A percentile compares a stretch with the other conserved stretches of the same genome.
phyloP scores from a whole-genome alignment of 1,140 invertebrate species.

The Anadara kagoshimensis region DNA sequence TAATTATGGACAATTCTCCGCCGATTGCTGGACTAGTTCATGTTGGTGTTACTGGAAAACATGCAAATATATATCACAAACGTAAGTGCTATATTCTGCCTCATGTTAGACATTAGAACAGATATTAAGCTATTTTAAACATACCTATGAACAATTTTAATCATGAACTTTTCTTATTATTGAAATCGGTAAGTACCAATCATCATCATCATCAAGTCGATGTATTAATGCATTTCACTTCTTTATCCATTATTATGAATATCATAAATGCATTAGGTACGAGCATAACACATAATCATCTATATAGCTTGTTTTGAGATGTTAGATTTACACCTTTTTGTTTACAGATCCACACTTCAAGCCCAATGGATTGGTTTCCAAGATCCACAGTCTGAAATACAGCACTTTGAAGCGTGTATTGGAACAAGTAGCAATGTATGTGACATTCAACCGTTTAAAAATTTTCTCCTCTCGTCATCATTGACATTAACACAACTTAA shows the following conservation, averaged over 20 bases:
- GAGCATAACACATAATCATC: too few relatives aligned
- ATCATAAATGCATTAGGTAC: too few relatives aligned
- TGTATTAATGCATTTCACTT: too few relatives aligned
- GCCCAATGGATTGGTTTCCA: slow-evolving; percentile 52
- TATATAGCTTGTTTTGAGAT: too few relatives aligned
- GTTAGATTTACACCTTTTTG: too few relatives aligned
- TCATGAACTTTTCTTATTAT: too few relatives aligned
- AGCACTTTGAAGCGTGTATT: slow-evolving; percentile 49
- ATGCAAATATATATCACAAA: slow-evolving; percentile 32
- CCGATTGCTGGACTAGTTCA: slow-evolving; percentile 41
- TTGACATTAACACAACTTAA: slow-evolving; percentile 23
- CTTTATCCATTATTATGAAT: too few relatives aligned
- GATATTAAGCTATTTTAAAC: too few relatives aligned
- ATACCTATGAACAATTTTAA: too few relatives aligned
- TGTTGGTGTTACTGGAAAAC: slow-evolving; percentile 22
- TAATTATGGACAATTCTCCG: slow-evolving; percentile 44
- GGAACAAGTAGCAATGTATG: slow-evolving; percentile 20
- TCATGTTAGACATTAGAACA: too few relatives aligned
- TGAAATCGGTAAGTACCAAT: too few relatives aligned
- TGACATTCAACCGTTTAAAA: slow-evolving; percentile 25
- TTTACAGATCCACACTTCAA: slow-evolving; percentile 35
- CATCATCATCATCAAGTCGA: too few relatives aligned
- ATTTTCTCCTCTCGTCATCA: slow-evolving; percentile 27
- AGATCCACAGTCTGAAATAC: slow-evolving; percentile 54
- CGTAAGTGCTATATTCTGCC: slow-evolving; percentile 9